phyloP scores from a whole-genome alignment of 2,113 vertebrate genomes.

The Myxocyprinus asiaticus region DNA sequence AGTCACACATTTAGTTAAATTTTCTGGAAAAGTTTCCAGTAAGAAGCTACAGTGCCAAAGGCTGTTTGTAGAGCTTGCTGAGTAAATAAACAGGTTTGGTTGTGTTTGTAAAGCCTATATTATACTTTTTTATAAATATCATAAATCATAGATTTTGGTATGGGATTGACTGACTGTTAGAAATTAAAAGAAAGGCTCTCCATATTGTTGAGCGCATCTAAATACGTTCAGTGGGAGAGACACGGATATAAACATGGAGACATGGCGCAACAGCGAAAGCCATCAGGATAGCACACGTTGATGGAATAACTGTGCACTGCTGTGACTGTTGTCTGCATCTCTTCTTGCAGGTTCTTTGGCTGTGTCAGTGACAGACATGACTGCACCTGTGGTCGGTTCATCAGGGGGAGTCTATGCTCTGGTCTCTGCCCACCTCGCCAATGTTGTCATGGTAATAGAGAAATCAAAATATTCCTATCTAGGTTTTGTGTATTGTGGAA shows the following conservation, averaged over 20 bases:
- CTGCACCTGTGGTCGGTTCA: conserved; percentile 90
- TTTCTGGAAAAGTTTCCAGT: background rate
- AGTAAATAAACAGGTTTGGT: conserved; percentile 12
- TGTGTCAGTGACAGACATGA: conserved; percentile 95
- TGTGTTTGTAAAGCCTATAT: background rate
- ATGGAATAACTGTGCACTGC: too few species aligned
- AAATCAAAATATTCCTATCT: background rate
- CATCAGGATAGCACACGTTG: too few species aligned
- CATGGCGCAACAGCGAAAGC: too few species aligned
- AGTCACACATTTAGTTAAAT: conserved; percentile 9
- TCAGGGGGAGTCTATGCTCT: conserved; percentile 96
- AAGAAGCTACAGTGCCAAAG: conserved; percentile 26
- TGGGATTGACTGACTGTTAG: too few species aligned
- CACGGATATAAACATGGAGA: too few species aligned
- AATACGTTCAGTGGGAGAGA: too few species aligned
- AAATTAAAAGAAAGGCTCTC: too few species aligned
- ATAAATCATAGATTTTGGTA: too few species aligned
- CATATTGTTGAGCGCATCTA: too few species aligned
- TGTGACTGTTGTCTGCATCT: background rate
- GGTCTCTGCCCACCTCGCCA: conserved; percentile 94
- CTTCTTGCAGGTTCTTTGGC: conserved; percentile 81
- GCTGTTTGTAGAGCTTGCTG: conserved; percentile 26
- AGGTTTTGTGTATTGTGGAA: too few species aligned
- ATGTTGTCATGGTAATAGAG: conserved; percentile 90
- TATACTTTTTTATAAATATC: background rate